These are phyloP conservation scores for Tretioscincus oriximinensis DNA, from an alignment of 2,113 vertebrate genomes.

Conservation along the genomic window DNA sequence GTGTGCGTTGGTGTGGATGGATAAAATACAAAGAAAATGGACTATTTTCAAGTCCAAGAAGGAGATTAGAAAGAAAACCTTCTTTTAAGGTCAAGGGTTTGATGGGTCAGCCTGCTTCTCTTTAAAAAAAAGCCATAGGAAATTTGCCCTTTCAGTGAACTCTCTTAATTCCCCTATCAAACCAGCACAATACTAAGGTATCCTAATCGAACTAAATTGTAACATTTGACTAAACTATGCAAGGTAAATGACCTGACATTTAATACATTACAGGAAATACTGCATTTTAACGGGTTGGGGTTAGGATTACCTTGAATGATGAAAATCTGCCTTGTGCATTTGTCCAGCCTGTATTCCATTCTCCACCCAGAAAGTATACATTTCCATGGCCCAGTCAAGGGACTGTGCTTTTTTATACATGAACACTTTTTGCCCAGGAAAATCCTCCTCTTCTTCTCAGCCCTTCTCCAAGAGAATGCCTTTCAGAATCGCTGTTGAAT, in stretches of 20 bases:
- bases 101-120: conserved; percentile 86
- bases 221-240: conserved; percentile 30
- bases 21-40: conserved; percentile 2
- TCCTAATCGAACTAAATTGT: too few relatives aligned
- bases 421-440: conserved; percentile 75
- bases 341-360: conserved; percentile 62
- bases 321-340: conserved; percentile 69
- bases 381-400: conserved; percentile 71
- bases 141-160: conserved; percentile 93
- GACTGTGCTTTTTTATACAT: conserved; percentile 71
- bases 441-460: conserved; percentile 76
- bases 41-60: conserved; percentile 62
- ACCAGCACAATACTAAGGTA: too few relatives aligned
- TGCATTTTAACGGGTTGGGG: background rate
- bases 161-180: conserved; percentile 84
- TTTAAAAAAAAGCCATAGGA: conserved; percentile 90
- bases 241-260: conserved; percentile 12
- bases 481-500: conserved; percentile 83
- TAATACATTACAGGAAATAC: background rate
- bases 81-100: conserved; percentile 89
- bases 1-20: background rate
- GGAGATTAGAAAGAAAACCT: conserved; percentile 76
- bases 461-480: conserved; percentile 81
- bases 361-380: conserved; percentile 65
- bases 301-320: conserved; percentile 74